phyloP scores from a whole-genome alignment of 2,113 vertebrate species.

The Raphicerus campestris region DNA sequence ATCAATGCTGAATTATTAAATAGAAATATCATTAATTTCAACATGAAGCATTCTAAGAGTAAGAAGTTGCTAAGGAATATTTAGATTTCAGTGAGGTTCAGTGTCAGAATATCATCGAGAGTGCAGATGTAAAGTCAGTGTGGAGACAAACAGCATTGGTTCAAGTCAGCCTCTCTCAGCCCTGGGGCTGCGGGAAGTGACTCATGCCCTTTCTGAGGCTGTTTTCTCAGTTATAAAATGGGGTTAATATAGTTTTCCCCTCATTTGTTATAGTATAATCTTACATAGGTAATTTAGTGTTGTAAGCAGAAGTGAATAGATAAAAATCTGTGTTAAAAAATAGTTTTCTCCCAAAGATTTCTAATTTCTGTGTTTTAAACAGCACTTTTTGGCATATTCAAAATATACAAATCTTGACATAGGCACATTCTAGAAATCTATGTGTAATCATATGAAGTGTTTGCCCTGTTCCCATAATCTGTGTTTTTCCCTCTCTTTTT shows the following conservation, averaged over 20 bases:
- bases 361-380: not conserved
- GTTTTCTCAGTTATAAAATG: not conserved
- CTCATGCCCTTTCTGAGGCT: not conserved
- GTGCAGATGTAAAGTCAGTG: not conserved
- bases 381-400: not conserved
- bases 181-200: not conserved
- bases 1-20: not conserved
- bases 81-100: not conserved
- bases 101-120: not conserved
- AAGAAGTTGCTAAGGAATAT: not conserved
- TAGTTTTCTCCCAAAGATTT: not conserved
- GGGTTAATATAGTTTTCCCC: not conserved
- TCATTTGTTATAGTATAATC: not conserved
- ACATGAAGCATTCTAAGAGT: not conserved
- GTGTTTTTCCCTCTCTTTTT: not conserved
- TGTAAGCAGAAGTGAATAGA: not conserved
- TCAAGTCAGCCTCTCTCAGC: no score
- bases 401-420: not conserved
- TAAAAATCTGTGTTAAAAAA: not conserved
- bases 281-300: not conserved
- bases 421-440: not conserved
- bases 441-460: not conserved
- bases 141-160: not conserved
- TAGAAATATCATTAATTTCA: not conserved
- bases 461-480: not conserved